Base-by-base conservation (phyloP, 2,888 invertebrate species). In the Cataglyphis livida region DNA sequence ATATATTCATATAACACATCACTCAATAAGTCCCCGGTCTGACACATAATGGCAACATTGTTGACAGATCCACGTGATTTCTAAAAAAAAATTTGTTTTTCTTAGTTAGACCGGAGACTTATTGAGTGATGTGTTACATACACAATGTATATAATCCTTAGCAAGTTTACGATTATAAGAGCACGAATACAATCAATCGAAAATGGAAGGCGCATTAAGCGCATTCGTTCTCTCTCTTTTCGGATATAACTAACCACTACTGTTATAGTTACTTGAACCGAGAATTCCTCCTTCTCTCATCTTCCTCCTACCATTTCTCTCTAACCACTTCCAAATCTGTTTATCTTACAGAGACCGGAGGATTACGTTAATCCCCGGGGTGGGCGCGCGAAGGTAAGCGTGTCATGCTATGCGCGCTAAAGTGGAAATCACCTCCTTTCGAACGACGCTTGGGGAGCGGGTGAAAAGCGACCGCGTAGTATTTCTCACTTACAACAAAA, bases 281-380 rank as follows among this genome's bases (percentile, higher is more conserved):
- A 59, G 32, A 59, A 62, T 71, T 35, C 18, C 61, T 21, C n/a
- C 15, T 28, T 54, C 51, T 59, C 73, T 81, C 38, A 18, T 21
- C 12, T 35, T 57, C 35, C 25, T 32, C 6, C 35, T 10, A 18
- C 28, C 59, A 38, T 38, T 25, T 25, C n/a, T 51, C n/a, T 21
- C 48, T 59, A 61, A 44, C 57, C 81, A 28, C 44, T 38, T 41
- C 75, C 59, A 73, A 88, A 87, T 87, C 86, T 88, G 82, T 86
- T 88, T 87, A 88, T 84, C 86, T 84, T 82, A 71, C 62, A 71
- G 84, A 88, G 84, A 88, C 84, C 38, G 28, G 79, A 64, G 79
- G 59, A 84, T 84, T 86, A 82, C 62, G 62, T 79, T 83, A 28
- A 79, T 64, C 65, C 71, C 54, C 54, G 65, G 61, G 68, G 65